These are phyloP conservation scores for Tetrapedia diversipes DNA, from an alignment of 2,888 invertebrate species.

Conservation along the genomic window DNA sequence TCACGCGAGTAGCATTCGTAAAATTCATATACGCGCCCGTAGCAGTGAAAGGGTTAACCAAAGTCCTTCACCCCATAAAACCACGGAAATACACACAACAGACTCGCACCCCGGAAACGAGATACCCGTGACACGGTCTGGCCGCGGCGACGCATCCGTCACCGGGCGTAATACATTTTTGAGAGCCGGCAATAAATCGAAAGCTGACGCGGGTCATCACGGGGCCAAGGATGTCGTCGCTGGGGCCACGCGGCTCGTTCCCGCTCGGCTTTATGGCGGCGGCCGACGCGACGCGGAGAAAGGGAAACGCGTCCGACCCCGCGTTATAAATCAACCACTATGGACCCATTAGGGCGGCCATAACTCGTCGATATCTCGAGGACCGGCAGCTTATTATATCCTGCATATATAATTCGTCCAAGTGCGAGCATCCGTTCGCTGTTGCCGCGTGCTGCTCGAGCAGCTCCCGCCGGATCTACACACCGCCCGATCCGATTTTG, in stretches of 20 bases:
- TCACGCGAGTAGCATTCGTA: too few species aligned
- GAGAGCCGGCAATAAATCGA: slow-evolving; percentile 6
- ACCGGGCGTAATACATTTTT: slow-evolving; percentile 15
- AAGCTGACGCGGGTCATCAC: slow-evolving; percentile 33
- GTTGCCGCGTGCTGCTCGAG: slow-evolving; percentile 49
- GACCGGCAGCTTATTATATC: slow-evolving; percentile 82
- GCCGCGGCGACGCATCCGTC: not conserved
- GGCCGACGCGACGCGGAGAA: too few species aligned
- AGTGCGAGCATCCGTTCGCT: slow-evolving; percentile 63
- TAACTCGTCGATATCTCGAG: slow-evolving; percentile 82
- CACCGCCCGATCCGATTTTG: slow-evolving; percentile 37
- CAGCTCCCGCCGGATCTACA: slow-evolving; percentile 31
- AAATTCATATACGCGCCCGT: too few species aligned
- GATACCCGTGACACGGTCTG: too few species aligned
- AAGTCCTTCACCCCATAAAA: too few species aligned
- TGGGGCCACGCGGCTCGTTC: not conserved
- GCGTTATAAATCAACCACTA: slow-evolving; percentile 81
- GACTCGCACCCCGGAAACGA: not conserved
- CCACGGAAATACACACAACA: too few species aligned
- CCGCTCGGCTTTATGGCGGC: slow-evolving; percentile 26
- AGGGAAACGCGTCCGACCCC: slow-evolving; percentile 68
- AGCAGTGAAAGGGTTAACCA: too few species aligned
- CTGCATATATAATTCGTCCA: slow-evolving; percentile 80
- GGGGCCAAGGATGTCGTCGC: slow-evolving; percentile 32
- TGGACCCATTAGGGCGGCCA: slow-evolving; percentile 80